Percentiles rank a stretch among this genome's conserved stretches.
Conservation (phyloP, 2,888 invertebrate species). For the Bellardia pandia region DNA sequence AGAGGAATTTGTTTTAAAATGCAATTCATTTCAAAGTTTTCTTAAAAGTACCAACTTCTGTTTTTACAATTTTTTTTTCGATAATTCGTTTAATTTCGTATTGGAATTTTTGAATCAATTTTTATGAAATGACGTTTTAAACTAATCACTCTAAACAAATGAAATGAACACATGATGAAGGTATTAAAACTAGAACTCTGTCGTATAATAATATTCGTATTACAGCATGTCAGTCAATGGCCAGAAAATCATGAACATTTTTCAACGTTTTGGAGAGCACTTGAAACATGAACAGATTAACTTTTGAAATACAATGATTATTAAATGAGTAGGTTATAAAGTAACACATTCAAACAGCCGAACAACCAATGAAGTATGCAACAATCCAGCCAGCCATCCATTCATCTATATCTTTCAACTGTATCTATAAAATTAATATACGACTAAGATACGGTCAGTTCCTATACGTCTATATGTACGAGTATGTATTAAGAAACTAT, state of each 20-base stretch:
- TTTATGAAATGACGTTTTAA: constrained; percentile 65
- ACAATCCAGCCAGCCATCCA: constrained; percentile 6
- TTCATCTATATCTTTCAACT: constrained; percentile 14
- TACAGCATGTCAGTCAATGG: constrained; percentile 5
- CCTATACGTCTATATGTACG: not conserved
- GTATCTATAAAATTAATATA: not conserved
- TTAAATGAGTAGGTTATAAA: constrained; percentile 58
- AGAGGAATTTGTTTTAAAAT: too few relatives aligned
- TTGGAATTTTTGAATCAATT: not conserved
- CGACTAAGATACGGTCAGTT: not conserved
- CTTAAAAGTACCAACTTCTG: not conserved
- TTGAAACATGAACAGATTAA: constrained; percentile 60
- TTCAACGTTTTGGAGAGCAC: constrained; percentile 47
- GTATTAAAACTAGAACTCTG: not conserved
- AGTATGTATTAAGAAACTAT: not conserved
- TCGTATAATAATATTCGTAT: not conserved
- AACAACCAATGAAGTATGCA: too few relatives aligned
- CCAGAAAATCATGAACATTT: constrained; percentile 32
- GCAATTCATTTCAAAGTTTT: too few relatives aligned
- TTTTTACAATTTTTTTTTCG: not conserved
- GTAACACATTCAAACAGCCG: not conserved
- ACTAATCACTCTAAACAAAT: constrained; percentile 64
- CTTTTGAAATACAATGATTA: constrained; percentile 65
- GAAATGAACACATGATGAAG: constrained; percentile 20
- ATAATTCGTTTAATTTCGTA: too few relatives aligned